These are phyloP conservation scores for Enteromius afrohamiltoni DNA, from an alignment of 2,797 vertebrate genomes.

Conservation along the genomic window DNA sequence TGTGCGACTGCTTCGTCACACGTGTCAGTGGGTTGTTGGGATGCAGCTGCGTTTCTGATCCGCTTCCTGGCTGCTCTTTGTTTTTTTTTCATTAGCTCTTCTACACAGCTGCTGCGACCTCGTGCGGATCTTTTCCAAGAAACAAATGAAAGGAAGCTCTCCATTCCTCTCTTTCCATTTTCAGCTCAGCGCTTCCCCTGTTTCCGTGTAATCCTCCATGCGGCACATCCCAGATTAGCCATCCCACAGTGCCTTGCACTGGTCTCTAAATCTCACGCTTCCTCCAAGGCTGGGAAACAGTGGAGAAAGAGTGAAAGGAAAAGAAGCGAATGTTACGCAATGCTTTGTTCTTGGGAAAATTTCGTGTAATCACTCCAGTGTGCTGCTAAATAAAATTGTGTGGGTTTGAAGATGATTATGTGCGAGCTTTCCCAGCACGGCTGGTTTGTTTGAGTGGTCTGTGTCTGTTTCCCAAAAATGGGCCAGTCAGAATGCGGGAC, in stretches of 20 bases:
- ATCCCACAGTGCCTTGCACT: constrained; percentile 17
- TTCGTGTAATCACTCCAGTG: constrained; percentile 44
- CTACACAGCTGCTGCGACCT: constrained; percentile 13
- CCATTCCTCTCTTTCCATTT: constrained; percentile 1
- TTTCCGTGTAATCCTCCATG: constrained; percentile 32
- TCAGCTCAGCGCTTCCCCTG: constrained; percentile 9
- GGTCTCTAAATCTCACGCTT: constrained; percentile 26
- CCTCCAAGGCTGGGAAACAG: constrained; percentile 43
- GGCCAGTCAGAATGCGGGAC: constrained; percentile 11
- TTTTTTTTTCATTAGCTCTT: constrained; percentile 1
- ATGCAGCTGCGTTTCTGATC: constrained; percentile 30
- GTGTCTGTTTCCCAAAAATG: constrained; percentile 9
- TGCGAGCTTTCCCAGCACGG: constrained; percentile 44
- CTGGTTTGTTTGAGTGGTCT: constrained; percentile 50
- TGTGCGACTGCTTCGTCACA: constrained; percentile 38
- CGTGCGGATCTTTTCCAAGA: neutral
- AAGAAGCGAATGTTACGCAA: constrained; percentile 62
- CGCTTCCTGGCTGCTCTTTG: constrained; percentile 25
- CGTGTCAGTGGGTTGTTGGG: constrained; percentile 39
- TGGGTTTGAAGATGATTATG: constrained; percentile 48
- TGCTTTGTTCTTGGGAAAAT: constrained; percentile 61
- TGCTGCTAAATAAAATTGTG: constrained; percentile 54
- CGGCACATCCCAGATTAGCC: constrained; percentile 42
- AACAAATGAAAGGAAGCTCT: constrained; percentile 34
- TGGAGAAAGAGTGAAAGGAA: constrained; percentile 52